These are phyloP conservation scores for Microcebus tavaratra DNA, from an alignment of 2,113 vertebrate genomes.

Conservation along the genomic window DNA sequence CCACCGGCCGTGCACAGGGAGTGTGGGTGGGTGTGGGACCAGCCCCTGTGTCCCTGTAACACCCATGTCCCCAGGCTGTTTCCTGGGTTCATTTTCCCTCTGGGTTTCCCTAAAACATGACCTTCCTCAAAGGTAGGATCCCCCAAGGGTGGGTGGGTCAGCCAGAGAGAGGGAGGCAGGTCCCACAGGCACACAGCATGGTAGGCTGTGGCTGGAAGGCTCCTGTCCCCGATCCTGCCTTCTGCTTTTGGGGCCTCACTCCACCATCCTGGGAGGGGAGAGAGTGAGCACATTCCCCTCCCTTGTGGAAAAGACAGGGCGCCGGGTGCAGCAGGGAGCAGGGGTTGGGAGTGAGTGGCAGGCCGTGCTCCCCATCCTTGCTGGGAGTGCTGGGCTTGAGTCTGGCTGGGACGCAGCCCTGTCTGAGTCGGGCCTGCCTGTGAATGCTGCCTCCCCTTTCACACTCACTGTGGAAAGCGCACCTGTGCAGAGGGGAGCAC, in stretches of 20 bases:
- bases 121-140: background rate
- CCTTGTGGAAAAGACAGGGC: background rate
- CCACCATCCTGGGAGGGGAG: background rate
- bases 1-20: background rate
- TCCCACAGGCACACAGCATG: accelerated
- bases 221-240: background rate
- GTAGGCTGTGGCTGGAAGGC: background rate
- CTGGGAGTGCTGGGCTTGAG: background rate
- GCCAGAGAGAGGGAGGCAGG: background rate
- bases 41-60: too few relatives aligned
- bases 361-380: background rate
- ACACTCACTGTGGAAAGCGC: background rate
- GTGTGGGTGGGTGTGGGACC: accelerated
- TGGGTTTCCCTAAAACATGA: background rate
- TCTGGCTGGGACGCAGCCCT: background rate
- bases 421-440: background rate
- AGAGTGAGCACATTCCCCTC: background rate
- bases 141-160: background rate
- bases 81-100: background rate
- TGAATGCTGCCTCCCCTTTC: background rate
- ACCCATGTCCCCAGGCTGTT: background rate
- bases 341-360: background rate
- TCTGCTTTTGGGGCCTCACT: background rate
- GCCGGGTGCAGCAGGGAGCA: background rate
- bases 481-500: background rate